These are phyloP conservation scores for Pseudoatta argentina DNA, from an alignment of 1,140 invertebrate species.

Conservation along the genomic window DNA sequence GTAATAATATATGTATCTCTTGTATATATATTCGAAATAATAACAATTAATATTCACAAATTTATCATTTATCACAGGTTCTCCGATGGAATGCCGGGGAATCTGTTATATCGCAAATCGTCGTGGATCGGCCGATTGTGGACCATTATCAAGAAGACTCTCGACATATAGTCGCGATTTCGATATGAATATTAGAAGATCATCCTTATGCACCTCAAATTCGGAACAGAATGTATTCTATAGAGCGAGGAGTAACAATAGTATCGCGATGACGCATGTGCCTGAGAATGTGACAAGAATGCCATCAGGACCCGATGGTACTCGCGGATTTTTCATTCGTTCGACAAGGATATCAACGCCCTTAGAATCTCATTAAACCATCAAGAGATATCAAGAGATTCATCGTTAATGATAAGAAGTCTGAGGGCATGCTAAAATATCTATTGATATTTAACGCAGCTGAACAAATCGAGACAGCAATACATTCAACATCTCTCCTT, in stretches of 20 bases:
- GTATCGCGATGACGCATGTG: conserved; percentile 84
- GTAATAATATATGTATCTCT: background rate
- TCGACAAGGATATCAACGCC: conserved; percentile 64
- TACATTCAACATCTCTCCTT: background rate
- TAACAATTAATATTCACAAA: background rate
- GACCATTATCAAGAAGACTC: conserved; percentile 85
- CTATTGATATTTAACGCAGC: background rate
- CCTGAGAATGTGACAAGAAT: conserved; percentile 91
- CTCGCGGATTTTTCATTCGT: conserved; percentile 92
- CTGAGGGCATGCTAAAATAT: background rate
- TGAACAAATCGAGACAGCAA: background rate
- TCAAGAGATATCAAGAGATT: background rate
- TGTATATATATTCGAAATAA: background rate
- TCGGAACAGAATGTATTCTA: conserved; percentile 77
- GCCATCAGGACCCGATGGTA: conserved; percentile 94
- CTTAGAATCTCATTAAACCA: conserved; percentile 60
- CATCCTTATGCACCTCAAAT: conserved; percentile 81
- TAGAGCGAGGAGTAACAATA: conserved; percentile 87
- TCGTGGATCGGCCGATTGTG: conserved; percentile 81
- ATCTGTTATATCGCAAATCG: conserved; percentile 76
- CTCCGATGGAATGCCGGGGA: conserved; percentile 79
- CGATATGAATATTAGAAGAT: conserved; percentile 79
- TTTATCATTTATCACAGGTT: conserved; percentile 53
- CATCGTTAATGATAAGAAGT: no score
- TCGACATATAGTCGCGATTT: conserved; percentile 86